These are phyloP conservation scores for Gnathonemus echidnorhynchus DNA, from an alignment of 2,113 vertebrate genomes.

Conservation along the genomic window DNA sequence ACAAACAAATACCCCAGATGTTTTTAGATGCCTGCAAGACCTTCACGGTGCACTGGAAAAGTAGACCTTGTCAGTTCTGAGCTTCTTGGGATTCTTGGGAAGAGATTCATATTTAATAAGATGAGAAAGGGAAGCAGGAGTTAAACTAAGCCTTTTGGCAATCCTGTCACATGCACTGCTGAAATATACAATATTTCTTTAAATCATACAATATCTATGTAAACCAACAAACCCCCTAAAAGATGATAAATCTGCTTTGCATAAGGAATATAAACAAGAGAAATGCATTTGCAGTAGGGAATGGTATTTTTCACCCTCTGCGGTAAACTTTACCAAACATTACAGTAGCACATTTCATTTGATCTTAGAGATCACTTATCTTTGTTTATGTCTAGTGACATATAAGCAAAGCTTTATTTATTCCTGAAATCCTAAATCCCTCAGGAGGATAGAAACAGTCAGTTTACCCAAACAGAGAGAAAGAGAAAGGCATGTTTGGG, in stretches of 20 bases:
- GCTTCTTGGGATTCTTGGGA: neutral
- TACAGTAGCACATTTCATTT: neutral
- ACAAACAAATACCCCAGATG: neutral
- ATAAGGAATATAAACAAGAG: neutral
- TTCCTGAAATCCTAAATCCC: neutral
- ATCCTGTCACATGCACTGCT: neutral
- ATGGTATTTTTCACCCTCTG: neutral
- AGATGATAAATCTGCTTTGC: neutral
- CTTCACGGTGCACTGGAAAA: neutral
- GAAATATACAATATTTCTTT: neutral
- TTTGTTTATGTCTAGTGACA: neutral
- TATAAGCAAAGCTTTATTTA: neutral
- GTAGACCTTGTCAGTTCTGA: neutral
- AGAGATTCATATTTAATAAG: slow-evolving; percentile 2
- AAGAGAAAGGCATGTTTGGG: neutral
- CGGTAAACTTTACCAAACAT: neutral
- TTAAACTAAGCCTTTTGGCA: neutral
- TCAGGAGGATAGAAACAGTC: neutral
- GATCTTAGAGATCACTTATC: neutral
- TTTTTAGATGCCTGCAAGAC: neutral
- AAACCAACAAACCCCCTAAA: neutral
- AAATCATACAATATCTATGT: neutral
- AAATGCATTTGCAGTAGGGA: neutral
- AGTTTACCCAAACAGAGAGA: neutral
- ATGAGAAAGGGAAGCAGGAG: neutral